These are phyloP conservation scores for Thecophora atra DNA, from an alignment of 2,888 invertebrate species.

Conservation along the genomic window DNA sequence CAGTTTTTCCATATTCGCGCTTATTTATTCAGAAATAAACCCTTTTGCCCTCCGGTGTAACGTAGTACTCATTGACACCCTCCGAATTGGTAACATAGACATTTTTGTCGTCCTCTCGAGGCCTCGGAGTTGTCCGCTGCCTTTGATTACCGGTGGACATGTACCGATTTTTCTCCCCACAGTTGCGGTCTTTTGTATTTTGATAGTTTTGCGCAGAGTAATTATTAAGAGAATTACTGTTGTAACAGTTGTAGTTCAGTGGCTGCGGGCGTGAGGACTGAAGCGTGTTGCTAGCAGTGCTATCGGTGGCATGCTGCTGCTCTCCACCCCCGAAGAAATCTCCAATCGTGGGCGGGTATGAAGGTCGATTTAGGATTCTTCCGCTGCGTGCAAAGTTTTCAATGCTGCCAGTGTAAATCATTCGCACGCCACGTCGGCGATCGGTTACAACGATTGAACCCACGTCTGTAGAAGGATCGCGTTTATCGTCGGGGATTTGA, in stretches of 20 bases:
- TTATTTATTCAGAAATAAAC: constrained; percentile 52
- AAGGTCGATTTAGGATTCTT: constrained; percentile 59
- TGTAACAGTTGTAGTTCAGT: constrained; percentile 29
- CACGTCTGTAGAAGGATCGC: not conserved
- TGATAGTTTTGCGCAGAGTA: constrained; percentile 42
- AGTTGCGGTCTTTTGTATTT: constrained; percentile 54
- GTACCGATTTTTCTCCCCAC: constrained; percentile 52
- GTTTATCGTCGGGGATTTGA: constrained; percentile 18
- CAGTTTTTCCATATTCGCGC: not conserved
- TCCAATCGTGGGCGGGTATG: constrained; percentile 39
- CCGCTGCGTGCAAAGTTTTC: constrained; percentile 56
- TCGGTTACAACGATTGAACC: not conserved
- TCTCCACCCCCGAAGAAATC: not conserved
- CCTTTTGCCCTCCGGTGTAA: constrained; percentile 59
- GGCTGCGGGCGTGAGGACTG: not conserved
- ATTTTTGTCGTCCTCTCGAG: constrained; percentile 56
- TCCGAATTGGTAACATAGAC: constrained; percentile 62
- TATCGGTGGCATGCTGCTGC: constrained; percentile 27
- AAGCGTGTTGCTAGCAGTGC: constrained; percentile 37
- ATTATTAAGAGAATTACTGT: not conserved
- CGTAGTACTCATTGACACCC: constrained; percentile 61
- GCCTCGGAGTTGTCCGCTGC: constrained; percentile 38
- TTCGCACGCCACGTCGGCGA: constrained; percentile 3
- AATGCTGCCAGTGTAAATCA: constrained; percentile 6
- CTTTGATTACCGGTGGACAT: constrained; percentile 48